Evolutionary conservation across 2,797 vertebrate species (phyloP).

Genomic region (Sebastes minor): DNA sequence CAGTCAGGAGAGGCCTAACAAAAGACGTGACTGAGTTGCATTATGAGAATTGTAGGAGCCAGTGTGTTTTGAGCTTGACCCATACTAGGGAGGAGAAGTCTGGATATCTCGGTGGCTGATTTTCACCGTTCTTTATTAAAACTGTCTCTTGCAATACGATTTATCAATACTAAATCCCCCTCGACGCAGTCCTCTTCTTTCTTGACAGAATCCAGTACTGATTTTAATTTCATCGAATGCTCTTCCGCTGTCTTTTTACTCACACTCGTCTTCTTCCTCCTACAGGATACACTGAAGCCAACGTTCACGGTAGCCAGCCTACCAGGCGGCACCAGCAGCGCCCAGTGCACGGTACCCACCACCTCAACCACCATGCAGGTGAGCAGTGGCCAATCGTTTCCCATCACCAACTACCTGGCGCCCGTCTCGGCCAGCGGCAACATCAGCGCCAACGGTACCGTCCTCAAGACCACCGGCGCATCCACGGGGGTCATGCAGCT

Average conservation of each 20-base stretch:
- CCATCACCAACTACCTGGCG: slow-evolving; percentile 98
- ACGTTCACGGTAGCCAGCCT: slow-evolving; percentile 94
- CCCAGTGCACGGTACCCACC: slow-evolving; percentile 92
- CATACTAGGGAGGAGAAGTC: not conserved
- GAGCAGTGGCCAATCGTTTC: slow-evolving; percentile 95
- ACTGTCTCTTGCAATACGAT: too few species aligned
- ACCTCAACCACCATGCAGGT: slow-evolving; percentile 98
- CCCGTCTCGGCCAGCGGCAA: slow-evolving; percentile 90
- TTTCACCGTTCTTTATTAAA: not conserved
- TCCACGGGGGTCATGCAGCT: slow-evolving; percentile 94
- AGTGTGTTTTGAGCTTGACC: not conserved
- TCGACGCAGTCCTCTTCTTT: not conserved
- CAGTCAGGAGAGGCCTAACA: not conserved
- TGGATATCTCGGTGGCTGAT: not conserved
- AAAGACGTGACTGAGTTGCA: not conserved
- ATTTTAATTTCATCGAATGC: not conserved
- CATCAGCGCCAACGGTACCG: slow-evolving; percentile 92
- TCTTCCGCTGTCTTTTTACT: not conserved
- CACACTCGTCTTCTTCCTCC: slow-evolving; percentile 7
- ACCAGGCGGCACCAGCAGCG: slow-evolving; percentile 88
- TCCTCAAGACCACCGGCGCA: slow-evolving; percentile 90
- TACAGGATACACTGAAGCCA: slow-evolving; percentile 94
- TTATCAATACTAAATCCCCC: not conserved
- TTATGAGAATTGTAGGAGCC: not conserved
- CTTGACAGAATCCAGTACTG: not conserved